Evolutionary conservation across 2,113 vertebrate genomes (phyloP).

Genomic region (Chionodraco myersi): DNA sequence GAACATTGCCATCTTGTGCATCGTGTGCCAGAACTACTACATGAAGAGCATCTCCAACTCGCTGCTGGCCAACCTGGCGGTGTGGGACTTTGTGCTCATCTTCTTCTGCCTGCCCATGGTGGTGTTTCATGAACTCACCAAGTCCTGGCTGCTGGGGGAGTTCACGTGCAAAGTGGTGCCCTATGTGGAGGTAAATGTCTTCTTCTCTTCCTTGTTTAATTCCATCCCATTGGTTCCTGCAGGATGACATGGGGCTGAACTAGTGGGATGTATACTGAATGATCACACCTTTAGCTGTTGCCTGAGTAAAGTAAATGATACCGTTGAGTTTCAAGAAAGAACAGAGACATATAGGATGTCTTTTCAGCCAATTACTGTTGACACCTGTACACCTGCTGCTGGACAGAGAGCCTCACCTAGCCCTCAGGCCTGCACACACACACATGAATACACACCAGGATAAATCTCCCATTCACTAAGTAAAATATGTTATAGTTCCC

Average conservation of each 20-base stretch:
- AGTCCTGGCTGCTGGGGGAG: conserved; percentile 96
- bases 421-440: conserved; percentile 16
- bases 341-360: conserved; percentile 2
- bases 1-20: conserved; percentile 97
- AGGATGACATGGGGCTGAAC: conserved; percentile 1
- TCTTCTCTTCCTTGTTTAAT: neutral
- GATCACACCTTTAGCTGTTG: neutral
- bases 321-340: conserved; percentile 18
- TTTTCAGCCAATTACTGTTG: conserved; percentile 35
- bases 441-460: neutral
- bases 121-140: conserved; percentile 96
- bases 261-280: conserved; percentile 21
- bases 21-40: conserved; percentile 99
- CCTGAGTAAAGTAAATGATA: conserved; percentile 1
- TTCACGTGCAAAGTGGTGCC: conserved; percentile 97
- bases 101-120: conserved; percentile 96
- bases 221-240: neutral
- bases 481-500: neutral
- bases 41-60: conserved; percentile 99
- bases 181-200: conserved; percentile 92
- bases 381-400: conserved; percentile 43
- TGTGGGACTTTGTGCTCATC: conserved; percentile 97
- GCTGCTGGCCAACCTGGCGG: conserved; percentile 94
- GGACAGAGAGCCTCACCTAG: conserved; percentile 42
- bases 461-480: conserved; percentile 1